Conservation (phyloP, 2,113 vertebrate species). For the Mola mola region DNA sequence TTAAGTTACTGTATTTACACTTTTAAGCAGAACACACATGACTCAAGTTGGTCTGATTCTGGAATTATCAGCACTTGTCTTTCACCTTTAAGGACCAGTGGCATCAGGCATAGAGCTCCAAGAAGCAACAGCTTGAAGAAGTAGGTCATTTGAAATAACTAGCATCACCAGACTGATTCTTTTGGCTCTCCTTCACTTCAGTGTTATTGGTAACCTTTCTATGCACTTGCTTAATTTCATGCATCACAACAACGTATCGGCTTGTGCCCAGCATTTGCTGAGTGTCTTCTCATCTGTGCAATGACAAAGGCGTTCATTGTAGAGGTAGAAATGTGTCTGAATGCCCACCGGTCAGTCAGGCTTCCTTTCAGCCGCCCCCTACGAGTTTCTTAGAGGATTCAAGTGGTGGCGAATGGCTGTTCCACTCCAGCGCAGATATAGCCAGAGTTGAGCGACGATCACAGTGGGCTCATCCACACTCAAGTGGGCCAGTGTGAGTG, state of each 20-base stretch:
- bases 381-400: slow-evolving; percentile 24
- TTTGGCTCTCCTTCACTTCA: background rate
- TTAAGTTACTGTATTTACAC: background rate
- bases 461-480: slow-evolving; percentile 33
- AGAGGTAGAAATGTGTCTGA: slow-evolving; percentile 6
- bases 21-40: slow-evolving; percentile 1
- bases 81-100: no score
- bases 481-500: slow-evolving; percentile 20
- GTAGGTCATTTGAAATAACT: slow-evolving; percentile 15
- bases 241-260: slow-evolving; percentile 17
- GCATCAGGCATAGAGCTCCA: background rate
- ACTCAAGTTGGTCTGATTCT: slow-evolving; percentile 6
- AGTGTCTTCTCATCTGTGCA: slow-evolving; percentile 21
- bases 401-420: slow-evolving; percentile 9
- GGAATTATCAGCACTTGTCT: no score
- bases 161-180: background rate
- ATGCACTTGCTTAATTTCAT: slow-evolving; percentile 15
- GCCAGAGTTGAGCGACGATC: slow-evolving; percentile 1
- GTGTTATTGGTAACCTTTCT: background rate
- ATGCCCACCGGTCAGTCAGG: slow-evolving; percentile 2
- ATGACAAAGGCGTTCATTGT: background rate
- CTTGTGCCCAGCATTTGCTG: slow-evolving; percentile 13
- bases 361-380: slow-evolving; percentile 13
- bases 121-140: background rate
- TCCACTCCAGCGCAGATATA: slow-evolving; percentile 29